Base-by-base conservation (phyloP, 2,113 vertebrate genomes). In the Toxotes jaculatrix region DNA sequence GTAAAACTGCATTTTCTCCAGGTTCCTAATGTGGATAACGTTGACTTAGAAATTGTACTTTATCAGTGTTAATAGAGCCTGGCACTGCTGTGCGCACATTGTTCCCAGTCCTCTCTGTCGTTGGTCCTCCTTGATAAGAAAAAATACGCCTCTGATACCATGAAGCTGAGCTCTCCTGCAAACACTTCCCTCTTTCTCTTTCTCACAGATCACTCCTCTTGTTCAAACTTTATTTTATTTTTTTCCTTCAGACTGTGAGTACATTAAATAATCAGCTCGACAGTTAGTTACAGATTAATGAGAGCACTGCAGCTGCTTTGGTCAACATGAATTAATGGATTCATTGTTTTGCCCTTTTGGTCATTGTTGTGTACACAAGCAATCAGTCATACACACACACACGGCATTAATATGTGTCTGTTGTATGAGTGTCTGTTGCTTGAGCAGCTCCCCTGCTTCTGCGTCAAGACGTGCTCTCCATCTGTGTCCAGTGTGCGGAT, bases 401-500 rank as follows among this genome's bases (percentile, higher is more conserved):
- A 56, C 21, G 4, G 14, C 14, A n/a, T 71, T 57, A 38, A 45
- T 51, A 60, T 57, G 34, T 27, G 27, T 27, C 27, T 27, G 27
- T 27, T 27, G 27, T 27, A 27, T 1, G 67, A 66, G 63, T 71
- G 74, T 78, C 40, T 75, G 78, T 43, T 49, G 86, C 79, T 73
- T 36, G 72, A 61, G 82, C 42, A 14, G 49, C 88, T 89, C 61
- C 77, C 31, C 71, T 82, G 84, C 77, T 32, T 56, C 80, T 84
- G 83, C 90, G 83, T 87, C 82, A 90, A 86, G 87, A 84, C 90
- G 74, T 75, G 82, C 77, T 85, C 89, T 94, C 95, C 93, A 95
- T 95, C 94, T 95, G 94, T 80, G 89, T 88, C 89, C 88, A 87
- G 82, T 79, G 92, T 19, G 90, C 90, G 92, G 94, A 95, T 95